These are phyloP conservation scores for Dicranocentrus wangi DNA, from an alignment of 2,888 invertebrate genomes.

Conservation along the genomic window DNA sequence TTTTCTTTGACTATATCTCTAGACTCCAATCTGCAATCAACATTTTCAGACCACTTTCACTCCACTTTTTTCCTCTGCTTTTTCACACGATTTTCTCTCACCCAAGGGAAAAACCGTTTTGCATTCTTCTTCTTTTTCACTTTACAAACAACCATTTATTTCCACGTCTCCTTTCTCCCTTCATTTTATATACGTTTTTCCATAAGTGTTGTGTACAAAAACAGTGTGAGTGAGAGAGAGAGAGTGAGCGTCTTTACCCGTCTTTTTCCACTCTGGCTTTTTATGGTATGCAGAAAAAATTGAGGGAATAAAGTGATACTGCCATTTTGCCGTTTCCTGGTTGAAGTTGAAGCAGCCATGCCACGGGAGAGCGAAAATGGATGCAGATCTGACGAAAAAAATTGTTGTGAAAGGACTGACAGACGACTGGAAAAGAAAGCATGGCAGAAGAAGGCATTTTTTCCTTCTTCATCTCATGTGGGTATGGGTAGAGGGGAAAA, in stretches of 20 bases:
- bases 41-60: constrained; percentile 58
- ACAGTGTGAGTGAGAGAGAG: background rate
- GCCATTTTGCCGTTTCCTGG: constrained; percentile 30
- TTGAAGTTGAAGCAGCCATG: too few relatives aligned
- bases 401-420: background rate
- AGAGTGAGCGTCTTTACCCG: background rate
- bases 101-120: constrained; percentile 51
- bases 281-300: constrained; percentile 21
- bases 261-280: constrained; percentile 6
- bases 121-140: constrained; percentile 47
- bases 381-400: background rate
- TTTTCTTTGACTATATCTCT: constrained; percentile 48
- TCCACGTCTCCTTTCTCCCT: constrained; percentile 16
- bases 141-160: constrained; percentile 57
- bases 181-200: constrained; percentile 5
- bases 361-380: too few relatives aligned
- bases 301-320: constrained; percentile 33
- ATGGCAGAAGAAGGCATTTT: too few relatives aligned
- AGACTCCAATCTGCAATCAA: constrained; percentile 58
- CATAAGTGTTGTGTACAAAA: background rate
- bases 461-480: too few relatives aligned
- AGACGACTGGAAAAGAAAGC: too few relatives aligned
- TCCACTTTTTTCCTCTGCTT: constrained; percentile 47
- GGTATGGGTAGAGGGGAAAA: too few relatives aligned
- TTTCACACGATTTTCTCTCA: constrained; percentile 42